These are phyloP conservation scores for Spisula subtruncata DNA, from an alignment of 2,888 invertebrate genomes.

Conservation along the genomic window DNA sequence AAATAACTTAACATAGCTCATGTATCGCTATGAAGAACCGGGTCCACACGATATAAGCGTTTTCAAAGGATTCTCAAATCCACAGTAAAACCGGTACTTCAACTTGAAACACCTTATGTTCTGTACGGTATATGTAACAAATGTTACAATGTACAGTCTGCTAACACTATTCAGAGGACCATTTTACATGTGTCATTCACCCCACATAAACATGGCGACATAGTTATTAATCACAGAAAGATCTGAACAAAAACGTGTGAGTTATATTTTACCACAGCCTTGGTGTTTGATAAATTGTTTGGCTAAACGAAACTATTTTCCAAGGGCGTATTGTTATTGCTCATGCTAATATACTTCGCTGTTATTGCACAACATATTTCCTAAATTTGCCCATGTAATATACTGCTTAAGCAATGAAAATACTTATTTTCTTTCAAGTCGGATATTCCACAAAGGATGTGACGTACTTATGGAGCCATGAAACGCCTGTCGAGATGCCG, in stretches of 20 bases:
- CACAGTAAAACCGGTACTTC: no score
- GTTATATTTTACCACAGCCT: constrained; percentile 18
- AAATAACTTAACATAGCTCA: no score
- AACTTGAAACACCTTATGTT: no score
- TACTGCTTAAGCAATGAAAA: neutral
- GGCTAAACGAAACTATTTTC: neutral
- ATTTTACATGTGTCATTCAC: no score
- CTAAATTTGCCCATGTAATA: neutral
- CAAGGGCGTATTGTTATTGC: neutral
- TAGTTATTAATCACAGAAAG: neutral
- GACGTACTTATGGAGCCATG: constrained; percentile 77
- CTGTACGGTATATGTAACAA: no score
- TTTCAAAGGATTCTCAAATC: no score
- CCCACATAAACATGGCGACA: no score
- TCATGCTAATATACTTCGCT: neutral
- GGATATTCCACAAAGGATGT: constrained; percentile 80
- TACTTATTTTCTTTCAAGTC: constrained; percentile 69
- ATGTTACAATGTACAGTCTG: no score
- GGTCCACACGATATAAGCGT: no score
- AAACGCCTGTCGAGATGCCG: constrained; percentile 93
- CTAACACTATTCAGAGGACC: no score
- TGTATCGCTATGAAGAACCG: no score
- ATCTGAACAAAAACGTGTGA: neutral
- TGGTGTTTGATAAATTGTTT: neutral
- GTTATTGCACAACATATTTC: neutral